Percentiles rank a stretch among this genome's conserved stretches.
Evolutionary conservation across 30 jellyfish, hydroid and myxozoan species (phyloP).

Genomic region (Cassiopea andromeda): DNA sequence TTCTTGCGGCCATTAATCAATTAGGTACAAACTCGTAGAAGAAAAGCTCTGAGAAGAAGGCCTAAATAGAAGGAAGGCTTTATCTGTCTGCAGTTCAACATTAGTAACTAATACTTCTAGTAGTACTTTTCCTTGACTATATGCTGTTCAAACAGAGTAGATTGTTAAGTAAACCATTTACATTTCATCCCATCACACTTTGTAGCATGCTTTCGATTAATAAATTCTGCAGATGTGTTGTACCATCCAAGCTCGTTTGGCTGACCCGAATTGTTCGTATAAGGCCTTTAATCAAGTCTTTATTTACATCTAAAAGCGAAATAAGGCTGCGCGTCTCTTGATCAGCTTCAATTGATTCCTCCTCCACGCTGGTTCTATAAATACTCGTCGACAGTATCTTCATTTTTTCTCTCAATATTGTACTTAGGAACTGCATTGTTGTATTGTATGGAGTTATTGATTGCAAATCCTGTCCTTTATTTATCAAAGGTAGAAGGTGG

Average conservation of each 20-base stretch:
- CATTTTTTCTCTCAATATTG: background rate
- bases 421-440: background rate
- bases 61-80: no score
- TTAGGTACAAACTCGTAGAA: no score
- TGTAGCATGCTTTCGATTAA: background rate
- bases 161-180: no score
- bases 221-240: background rate
- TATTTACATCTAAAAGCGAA: background rate
- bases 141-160: no score
- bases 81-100: no score
- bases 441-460: background rate
- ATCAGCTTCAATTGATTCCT: background rate
- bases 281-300: background rate
- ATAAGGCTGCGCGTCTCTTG: background rate
- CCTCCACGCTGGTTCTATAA: background rate
- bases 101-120: no score
- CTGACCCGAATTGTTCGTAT: background rate
- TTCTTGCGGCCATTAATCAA: no score
- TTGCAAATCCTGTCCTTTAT: background rate
- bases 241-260: background rate
- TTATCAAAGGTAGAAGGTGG: background rate
- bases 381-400: background rate
- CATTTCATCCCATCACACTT: background rate
- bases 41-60: no score
- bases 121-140: no score